Evolutionary conservation across 2,797 vertebrate genomes (phyloP).

Genomic region (Crocodylus rhombifer): DNA sequence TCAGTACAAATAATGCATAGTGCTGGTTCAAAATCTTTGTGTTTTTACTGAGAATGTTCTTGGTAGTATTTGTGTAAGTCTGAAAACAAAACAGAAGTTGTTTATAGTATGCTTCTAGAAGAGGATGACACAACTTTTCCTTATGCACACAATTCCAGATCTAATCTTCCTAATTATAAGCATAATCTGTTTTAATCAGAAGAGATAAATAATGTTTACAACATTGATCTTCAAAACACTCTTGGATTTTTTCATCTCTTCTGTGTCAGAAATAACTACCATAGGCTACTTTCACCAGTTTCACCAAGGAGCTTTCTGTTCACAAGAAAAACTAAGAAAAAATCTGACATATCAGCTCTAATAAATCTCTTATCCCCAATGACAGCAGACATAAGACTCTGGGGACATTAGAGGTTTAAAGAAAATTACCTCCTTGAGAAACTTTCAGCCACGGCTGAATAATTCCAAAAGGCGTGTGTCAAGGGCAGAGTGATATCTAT

Average conservation of each 20-base stretch:
- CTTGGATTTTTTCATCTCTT: conserved; percentile 1
- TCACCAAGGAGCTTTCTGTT: neutral
- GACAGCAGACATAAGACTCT: neutral
- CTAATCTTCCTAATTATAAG: neutral
- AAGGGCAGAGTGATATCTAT: neutral
- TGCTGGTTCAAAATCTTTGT: neutral
- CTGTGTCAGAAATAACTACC: neutral
- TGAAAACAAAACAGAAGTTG: neutral
- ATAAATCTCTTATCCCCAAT: neutral
- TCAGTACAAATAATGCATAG: too few species aligned
- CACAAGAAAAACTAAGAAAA: neutral
- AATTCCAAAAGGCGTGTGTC: conserved; percentile 25
- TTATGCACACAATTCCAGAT: conserved; percentile 17
- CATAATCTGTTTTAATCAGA: neutral
- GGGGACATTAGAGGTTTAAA: neutral
- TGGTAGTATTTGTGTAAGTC: neutral
- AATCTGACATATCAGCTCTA: neutral
- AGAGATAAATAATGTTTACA: neutral
- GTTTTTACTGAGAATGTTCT: neutral
- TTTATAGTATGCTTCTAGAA: neutral
- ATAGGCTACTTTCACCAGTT: neutral
- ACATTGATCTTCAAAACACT: neutral
- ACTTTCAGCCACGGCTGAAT: neutral
- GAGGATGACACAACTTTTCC: neutral
- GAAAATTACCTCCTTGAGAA: neutral